Percentiles rank a stretch among this genome's conserved stretches.
Evolutionary conservation across 2,797 vertebrate genomes (phyloP).

Genomic region (Schizopygopsis pylzovi): DNA sequence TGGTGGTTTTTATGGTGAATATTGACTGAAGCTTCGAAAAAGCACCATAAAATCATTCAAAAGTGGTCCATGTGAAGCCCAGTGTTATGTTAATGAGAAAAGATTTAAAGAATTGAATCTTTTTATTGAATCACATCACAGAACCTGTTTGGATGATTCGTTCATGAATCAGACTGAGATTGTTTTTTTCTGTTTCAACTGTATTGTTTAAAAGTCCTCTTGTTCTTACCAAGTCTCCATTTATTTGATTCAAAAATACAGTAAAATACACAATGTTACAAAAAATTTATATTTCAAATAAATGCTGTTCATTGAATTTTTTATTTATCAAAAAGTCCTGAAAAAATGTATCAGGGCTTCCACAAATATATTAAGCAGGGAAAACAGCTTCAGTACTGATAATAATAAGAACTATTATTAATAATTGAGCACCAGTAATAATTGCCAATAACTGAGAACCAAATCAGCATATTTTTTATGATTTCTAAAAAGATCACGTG

Average conservation of each 20-base stretch:
- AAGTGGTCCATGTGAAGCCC: not conserved
- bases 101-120: not conserved
- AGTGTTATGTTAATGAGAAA: not conserved
- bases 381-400: not conserved
- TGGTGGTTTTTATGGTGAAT: not conserved
- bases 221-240: not conserved
- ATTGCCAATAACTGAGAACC: not conserved
- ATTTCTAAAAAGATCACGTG: not conserved
- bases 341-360: too few relatives aligned
- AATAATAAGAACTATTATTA: not conserved
- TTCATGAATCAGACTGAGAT: not conserved
- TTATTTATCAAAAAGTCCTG: not conserved
- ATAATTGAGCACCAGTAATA: not conserved
- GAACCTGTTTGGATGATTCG: not conserved
- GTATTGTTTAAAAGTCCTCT: not conserved
- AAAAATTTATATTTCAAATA: not conserved
- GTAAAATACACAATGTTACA: not conserved
- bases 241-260: not conserved
- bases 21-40: not conserved
- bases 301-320: not conserved
- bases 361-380: not conserved
- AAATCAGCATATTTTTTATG: not conserved
- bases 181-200: not conserved
- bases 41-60: not conserved
- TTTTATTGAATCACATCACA: not conserved